Conservation (phyloP, 2,797 vertebrate species). For the Anas capensis region DNA sequence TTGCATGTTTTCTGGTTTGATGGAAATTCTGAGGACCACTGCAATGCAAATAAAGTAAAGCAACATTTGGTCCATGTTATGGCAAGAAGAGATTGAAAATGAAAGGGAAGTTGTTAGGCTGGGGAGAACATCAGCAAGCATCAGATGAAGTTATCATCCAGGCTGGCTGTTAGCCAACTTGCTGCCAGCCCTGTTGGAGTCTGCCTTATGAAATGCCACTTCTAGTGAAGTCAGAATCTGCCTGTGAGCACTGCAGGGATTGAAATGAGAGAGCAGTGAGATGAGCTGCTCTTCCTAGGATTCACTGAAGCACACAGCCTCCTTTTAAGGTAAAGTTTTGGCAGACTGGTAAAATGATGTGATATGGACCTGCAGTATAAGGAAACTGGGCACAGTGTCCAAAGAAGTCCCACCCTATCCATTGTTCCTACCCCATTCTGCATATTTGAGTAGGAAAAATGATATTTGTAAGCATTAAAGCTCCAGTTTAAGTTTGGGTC, state of each 20-base stretch:
- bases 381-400: background rate
- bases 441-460: background rate
- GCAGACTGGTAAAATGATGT: background rate
- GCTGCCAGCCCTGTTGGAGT: background rate
- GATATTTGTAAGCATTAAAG: background rate
- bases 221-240: background rate
- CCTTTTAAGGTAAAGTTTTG: background rate
- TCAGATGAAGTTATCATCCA: background rate
- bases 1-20: background rate
- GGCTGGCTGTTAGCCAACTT: background rate
- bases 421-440: background rate
- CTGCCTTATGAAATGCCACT: background rate
- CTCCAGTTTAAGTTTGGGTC: background rate
- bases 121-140: background rate
- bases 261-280: background rate
- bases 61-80: background rate
- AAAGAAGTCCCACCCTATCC: background rate
- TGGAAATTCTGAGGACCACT: background rate
- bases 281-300: background rate
- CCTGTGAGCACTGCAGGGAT: background rate
- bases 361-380: background rate
- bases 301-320: background rate
- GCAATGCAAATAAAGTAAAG: background rate
- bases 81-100: background rate
- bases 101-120: background rate